Evolutionary conservation across 2,113 vertebrate species (phyloP).

Genomic region (Caranx ignobilis): DNA sequence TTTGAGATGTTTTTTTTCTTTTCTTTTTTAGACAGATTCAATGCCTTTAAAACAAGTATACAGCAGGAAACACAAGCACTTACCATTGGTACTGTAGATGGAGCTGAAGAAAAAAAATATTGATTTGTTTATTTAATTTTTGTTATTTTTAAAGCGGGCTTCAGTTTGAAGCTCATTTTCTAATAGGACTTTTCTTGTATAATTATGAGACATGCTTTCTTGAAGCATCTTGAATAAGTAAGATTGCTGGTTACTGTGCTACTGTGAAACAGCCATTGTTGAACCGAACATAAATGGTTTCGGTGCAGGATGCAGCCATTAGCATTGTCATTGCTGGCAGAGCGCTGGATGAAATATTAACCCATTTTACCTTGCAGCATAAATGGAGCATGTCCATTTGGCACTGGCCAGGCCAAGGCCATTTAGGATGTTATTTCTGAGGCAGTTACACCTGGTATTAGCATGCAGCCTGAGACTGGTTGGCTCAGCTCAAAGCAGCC

Average conservation of each 20-base stretch:
- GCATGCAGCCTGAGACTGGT: too few relatives aligned
- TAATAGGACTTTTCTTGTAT: too few relatives aligned
- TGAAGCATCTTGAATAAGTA: too few relatives aligned
- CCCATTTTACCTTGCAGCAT: neutral
- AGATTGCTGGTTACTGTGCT: neutral
- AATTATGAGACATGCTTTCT: too few relatives aligned
- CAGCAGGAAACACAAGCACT: conserved; percentile 3
- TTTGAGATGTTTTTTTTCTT: conserved; percentile 23
- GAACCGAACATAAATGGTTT: too few relatives aligned
- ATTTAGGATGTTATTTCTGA: neutral
- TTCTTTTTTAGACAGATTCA: conserved; percentile 11
- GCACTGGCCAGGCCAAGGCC: neutral
- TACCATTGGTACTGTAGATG: neutral
- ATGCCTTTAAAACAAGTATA: conserved; percentile 8
- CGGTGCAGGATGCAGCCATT: neutral
- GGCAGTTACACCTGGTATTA: too few relatives aligned
- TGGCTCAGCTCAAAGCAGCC: neutral
- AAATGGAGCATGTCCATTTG: neutral
- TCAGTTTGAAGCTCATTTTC: neutral
- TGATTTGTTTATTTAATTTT: neutral
- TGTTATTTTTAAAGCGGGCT: neutral
- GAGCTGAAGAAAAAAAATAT: neutral
- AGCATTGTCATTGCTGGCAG: neutral
- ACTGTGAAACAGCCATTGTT: neutral
- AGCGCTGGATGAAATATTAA: too few relatives aligned